phyloP scores from a whole-genome alignment of 1,140 invertebrate genomes.

The Trichoplusia ni region DNA sequence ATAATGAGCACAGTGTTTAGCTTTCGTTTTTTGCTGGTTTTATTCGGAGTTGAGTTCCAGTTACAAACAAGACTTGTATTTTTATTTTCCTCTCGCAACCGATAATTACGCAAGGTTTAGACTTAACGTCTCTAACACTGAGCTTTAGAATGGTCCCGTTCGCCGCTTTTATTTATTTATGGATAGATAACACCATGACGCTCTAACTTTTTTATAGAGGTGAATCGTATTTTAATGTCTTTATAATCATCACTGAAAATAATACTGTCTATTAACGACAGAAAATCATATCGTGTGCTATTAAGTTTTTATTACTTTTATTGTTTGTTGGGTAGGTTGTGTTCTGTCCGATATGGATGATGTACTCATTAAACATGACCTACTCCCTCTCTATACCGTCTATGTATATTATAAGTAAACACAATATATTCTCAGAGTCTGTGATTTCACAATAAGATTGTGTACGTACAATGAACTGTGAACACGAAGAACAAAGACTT shows the following conservation, averaged over 20 bases:
- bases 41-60: not conserved
- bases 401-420: not conserved
- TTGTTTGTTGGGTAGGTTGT: no score
- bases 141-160: not conserved
- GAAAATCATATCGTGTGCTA: no score
- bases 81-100: not conserved
- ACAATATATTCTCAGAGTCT: not conserved
- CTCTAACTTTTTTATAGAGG: no score
- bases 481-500: conserved; percentile 14
- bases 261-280: no score
- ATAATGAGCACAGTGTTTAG: not conserved
- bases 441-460: conserved; percentile 14
- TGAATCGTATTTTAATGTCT: no score
- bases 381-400: not conserved
- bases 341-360: no score
- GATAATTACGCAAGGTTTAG: not conserved
- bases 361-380: not conserved
- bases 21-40: conserved; percentile 5
- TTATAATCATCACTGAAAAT: no score
- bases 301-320: not conserved
- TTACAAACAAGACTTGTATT: no score
- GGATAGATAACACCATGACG: no score
- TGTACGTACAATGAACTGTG: conserved; percentile 24
- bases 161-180: no score
- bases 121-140: not conserved